Evolutionary conservation across 1,140 invertebrate genomes (phyloP).

Genomic region (Choristoneura fumiferana): DNA sequence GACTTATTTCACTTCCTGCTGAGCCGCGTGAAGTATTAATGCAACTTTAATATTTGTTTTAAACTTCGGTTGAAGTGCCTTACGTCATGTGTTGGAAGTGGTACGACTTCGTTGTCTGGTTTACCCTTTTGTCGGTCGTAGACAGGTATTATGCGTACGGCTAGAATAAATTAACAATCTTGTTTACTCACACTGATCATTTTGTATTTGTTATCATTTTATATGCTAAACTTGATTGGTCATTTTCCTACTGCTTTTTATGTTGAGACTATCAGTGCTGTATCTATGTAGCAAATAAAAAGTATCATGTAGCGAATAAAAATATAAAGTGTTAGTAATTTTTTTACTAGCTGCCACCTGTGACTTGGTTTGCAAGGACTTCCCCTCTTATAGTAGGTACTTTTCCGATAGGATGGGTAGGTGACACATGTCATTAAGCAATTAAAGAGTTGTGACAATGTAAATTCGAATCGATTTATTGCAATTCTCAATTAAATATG

Average conservation of each 20-base stretch:
- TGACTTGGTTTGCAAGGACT: no score
- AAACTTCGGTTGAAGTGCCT: neutral
- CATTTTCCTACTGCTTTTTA: neutral
- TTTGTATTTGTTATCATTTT: conserved; percentile 5
- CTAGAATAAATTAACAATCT: conserved; percentile 8
- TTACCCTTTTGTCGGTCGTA: neutral
- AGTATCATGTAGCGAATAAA: no score
- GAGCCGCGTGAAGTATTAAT: neutral
- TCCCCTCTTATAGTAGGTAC: no score
- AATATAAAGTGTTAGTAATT: no score
- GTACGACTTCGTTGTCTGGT: neutral
- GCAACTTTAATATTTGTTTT: neutral
- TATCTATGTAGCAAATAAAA: no score
- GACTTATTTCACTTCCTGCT: conserved; percentile 22
- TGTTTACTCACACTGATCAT: conserved; percentile 9
- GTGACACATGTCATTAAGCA: no score
- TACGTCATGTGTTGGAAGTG: neutral
- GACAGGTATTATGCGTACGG: conserved; percentile 4
- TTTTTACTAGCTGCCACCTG: no score
- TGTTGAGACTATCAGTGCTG: no score
- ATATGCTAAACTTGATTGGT: conserved; percentile 1
- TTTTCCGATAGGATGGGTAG: no score
- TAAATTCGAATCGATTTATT: no score
- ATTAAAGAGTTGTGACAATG: no score
- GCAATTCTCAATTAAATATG: no score